Conservation (phyloP, 92 coral and sea anemone genomes). For the Pocillopora meandrina region DNA sequence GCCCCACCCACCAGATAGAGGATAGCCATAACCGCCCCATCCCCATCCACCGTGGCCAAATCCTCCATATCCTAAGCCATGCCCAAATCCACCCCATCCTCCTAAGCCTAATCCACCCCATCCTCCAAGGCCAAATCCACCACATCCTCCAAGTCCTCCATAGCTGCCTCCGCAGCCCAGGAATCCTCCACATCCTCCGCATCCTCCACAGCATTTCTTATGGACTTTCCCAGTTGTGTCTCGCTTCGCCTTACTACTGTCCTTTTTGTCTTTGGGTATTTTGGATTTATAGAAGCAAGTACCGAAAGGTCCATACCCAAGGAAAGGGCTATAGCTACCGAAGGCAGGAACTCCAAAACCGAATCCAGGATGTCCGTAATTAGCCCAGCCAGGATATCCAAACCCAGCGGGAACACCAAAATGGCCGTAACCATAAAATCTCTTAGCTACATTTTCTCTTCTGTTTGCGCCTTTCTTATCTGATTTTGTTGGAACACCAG, state of each 20-base stretch:
- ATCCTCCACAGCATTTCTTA: slow-evolving; percentile 50
- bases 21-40: slow-evolving; percentile 60
- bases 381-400: slow-evolving; percentile 89
- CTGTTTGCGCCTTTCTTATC: slow-evolving; percentile 46
- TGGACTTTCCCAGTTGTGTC: slow-evolving; percentile 24
- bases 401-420: slow-evolving; percentile 66
- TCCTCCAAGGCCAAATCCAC: slow-evolving; percentile 25
- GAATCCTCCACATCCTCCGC: slow-evolving; percentile 66
- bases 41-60: slow-evolving; percentile 64
- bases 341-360: slow-evolving; percentile 71
- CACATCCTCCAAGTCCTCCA: slow-evolving; percentile 43
- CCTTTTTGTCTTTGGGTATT: slow-evolving; percentile 27
- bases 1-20: slow-evolving; percentile 34
- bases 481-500: slow-evolving; percentile 64
- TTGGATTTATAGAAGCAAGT: slow-evolving; percentile 54
- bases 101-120: slow-evolving; percentile 41
- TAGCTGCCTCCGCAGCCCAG: neutral
- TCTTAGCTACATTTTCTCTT: slow-evolving; percentile 66
- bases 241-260: slow-evolving; percentile 20
- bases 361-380: slow-evolving; percentile 81
- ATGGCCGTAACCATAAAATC: slow-evolving; percentile 63
- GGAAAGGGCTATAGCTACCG: slow-evolving; percentile 52
- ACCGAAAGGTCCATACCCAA: slow-evolving; percentile 56
- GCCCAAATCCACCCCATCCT: slow-evolving; percentile 53
- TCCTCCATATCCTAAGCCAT: slow-evolving; percentile 58